Conservation (phyloP, 2,797 vertebrate species). For the Myiotriccus ornatus region DNA sequence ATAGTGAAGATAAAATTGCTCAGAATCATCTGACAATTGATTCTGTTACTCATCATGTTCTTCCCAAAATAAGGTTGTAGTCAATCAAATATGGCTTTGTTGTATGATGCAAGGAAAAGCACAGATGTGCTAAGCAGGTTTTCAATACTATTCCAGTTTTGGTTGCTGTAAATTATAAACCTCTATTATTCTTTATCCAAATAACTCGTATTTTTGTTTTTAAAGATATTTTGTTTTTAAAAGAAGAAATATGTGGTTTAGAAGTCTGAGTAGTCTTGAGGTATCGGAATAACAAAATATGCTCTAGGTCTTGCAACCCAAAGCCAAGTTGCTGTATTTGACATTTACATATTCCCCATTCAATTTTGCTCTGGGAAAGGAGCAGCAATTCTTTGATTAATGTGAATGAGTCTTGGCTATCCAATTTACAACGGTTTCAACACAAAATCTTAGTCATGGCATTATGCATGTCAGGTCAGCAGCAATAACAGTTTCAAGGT, state of each 20-base stretch:
- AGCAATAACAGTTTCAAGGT: neutral
- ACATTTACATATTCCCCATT: neutral
- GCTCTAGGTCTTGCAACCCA: neutral
- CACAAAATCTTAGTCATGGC: neutral
- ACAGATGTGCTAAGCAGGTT: slow-evolving; percentile 6
- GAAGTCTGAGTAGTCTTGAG: neutral
- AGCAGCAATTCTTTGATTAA: neutral
- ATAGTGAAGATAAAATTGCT: slow-evolving; percentile 44
- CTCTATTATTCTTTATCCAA: slow-evolving; percentile 34
- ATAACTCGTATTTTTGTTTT: neutral
- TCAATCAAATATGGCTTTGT: slow-evolving; percentile 22
- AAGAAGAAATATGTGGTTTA: neutral
- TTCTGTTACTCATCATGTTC: slow-evolving; percentile 46
- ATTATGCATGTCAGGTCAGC: neutral
- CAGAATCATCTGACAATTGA: neutral
- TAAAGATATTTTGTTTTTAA: neutral
- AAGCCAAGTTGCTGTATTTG: neutral
- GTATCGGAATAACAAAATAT: neutral
- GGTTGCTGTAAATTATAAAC: slow-evolving; percentile 53
- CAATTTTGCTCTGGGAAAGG: neutral
- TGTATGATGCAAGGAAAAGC: neutral
- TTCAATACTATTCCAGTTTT: slow-evolving; percentile 21
- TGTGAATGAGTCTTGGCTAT: neutral
- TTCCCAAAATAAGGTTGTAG: slow-evolving; percentile 26
- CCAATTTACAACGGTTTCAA: neutral